Conservation (phyloP, 2,797 vertebrate species). For the Cossypha dichroa region DNA sequence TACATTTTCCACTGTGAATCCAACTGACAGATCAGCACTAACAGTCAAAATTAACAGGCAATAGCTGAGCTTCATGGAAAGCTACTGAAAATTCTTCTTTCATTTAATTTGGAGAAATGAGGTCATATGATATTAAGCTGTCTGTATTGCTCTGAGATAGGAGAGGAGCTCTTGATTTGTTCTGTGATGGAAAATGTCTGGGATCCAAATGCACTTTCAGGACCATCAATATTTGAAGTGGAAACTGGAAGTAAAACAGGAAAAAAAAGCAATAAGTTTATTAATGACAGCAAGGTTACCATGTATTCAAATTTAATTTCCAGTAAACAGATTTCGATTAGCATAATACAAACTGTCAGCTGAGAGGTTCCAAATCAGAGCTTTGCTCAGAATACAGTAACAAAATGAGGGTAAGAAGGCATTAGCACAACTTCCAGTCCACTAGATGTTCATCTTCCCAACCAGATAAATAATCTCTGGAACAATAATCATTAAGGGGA, state of each 20-base stretch:
- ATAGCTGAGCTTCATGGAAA: constrained; percentile 78
- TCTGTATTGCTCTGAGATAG: background rate
- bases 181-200: constrained; percentile 14
- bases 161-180: constrained; percentile 26
- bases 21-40: constrained; percentile 44
- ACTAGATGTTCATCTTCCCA: background rate
- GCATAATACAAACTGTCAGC: constrained; percentile 22
- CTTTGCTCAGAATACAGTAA: background rate
- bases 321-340: background rate
- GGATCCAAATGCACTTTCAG: constrained; percentile 33
- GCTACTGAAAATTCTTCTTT: constrained; percentile 38
- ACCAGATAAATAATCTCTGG: constrained; percentile 27
- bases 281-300: constrained; percentile 17
- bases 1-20: constrained; percentile 69
- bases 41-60: constrained; percentile 70
- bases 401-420: background rate
- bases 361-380: constrained; percentile 10
- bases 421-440: background rate
- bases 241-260: constrained; percentile 55
- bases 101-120: constrained; percentile 53
- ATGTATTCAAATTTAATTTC: background rate
- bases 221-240: constrained; percentile 33
- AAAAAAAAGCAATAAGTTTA: background rate
- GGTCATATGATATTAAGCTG: constrained; percentile 5
- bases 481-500: background rate